Conservation (phyloP, 1,140 invertebrate genomes). For the Cherax destructor region DNA sequence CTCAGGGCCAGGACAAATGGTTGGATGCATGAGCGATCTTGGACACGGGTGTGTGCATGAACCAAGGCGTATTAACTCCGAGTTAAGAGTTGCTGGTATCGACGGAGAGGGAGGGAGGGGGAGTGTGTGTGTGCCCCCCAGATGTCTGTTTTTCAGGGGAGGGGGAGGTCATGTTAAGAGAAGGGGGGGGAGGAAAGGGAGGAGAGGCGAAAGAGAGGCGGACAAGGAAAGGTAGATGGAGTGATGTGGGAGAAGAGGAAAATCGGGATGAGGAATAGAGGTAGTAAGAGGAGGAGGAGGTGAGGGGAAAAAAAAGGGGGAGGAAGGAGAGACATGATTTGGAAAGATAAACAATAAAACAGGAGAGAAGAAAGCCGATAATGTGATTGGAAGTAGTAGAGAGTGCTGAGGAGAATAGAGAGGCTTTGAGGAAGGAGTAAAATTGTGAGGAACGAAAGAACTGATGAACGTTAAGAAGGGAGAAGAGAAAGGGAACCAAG, state of each 20-base stretch:
- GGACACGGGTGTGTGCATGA: conserved; percentile 32
- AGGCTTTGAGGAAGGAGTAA: too few species aligned
- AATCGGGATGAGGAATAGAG: conserved; percentile 9
- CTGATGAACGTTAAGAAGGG: too few species aligned
- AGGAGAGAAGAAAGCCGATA: too few species aligned
- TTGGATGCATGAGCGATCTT: conserved; percentile 37
- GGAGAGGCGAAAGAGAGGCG: background rate
- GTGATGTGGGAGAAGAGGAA: background rate
- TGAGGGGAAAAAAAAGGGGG: background rate
- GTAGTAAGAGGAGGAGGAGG: background rate
- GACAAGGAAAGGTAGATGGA: background rate
- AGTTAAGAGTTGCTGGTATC: conserved; percentile 45
- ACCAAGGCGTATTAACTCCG: conserved; percentile 22
- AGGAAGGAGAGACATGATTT: background rate
- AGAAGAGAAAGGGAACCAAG: too few species aligned
- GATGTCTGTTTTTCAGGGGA: conserved; percentile 14
- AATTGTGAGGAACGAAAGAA: too few species aligned
- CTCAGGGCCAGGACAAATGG: conserved; percentile 10
- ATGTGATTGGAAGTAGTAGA: too few species aligned
- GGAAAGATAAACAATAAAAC: too few species aligned
- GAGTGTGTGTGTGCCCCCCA: background rate
- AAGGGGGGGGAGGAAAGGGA: background rate
- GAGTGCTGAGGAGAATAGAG: too few species aligned
- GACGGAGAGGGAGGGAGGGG: conserved; percentile 15
- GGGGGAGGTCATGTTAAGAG: background rate